phyloP scores from a whole-genome alignment of 2,888 invertebrate genomes.

The Nemotelus pantherinus region DNA sequence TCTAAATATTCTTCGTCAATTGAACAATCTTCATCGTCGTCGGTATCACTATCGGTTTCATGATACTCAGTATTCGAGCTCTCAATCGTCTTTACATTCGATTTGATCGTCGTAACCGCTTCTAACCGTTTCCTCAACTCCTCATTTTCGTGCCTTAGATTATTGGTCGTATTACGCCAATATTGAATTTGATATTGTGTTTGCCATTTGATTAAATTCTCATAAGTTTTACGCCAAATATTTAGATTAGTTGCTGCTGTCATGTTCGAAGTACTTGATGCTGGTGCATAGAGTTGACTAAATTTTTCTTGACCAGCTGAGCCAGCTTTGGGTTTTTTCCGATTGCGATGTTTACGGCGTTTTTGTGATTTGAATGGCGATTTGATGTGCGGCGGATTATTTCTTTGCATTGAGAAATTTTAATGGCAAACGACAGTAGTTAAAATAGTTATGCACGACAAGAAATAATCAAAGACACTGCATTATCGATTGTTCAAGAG shows the following conservation, averaged over 20 bases:
- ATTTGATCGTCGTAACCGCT: background rate
- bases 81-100: background rate
- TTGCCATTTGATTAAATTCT: slow-evolving; percentile 47
- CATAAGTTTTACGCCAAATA: slow-evolving; percentile 46
- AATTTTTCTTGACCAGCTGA: background rate
- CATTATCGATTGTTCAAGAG: too few relatives aligned
- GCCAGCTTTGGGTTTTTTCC: background rate
- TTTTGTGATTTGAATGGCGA: slow-evolving; percentile 6
- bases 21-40: background rate
- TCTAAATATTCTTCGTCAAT: slow-evolving; percentile 46
- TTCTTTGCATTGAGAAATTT: slow-evolving; percentile 3
- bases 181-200: slow-evolving; percentile 39
- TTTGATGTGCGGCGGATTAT: background rate
- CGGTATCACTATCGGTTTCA: background rate
- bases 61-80: background rate
- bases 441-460: too few relatives aligned
- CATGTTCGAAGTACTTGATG: background rate
- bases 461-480: too few relatives aligned
- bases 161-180: slow-evolving; percentile 42
- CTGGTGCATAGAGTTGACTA: background rate
- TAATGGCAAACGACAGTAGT: too few relatives aligned
- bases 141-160: slow-evolving; percentile 41
- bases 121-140: slow-evolving; percentile 21
- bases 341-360: slow-evolving; percentile 8
- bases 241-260: slow-evolving; percentile 3